phyloP scores from a whole-genome alignment of 30 jellyfish, hydroid and myxozoan genomes.

The Cassiopea andromeda region DNA sequence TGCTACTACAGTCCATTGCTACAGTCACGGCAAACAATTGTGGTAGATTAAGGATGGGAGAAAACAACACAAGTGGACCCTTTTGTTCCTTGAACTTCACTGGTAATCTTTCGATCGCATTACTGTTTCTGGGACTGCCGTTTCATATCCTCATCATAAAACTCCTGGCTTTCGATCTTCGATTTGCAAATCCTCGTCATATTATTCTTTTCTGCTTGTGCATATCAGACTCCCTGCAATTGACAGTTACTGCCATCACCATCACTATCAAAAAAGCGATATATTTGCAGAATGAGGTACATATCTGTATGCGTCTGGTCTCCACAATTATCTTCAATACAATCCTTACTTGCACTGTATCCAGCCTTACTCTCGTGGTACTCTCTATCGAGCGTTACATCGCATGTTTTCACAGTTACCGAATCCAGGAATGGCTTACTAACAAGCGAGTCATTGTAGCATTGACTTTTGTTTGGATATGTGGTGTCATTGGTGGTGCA shows the following conservation, averaged over 20 bases:
- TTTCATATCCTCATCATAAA: not conserved
- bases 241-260: not conserved
- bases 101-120: not conserved
- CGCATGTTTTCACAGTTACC: constrained; percentile 27
- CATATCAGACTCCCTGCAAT: constrained; percentile 6
- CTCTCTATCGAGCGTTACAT: constrained; percentile 24
- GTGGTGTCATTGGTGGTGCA: not conserved
- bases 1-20: no score
- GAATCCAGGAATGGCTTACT: constrained; percentile 17
- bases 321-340: not conserved
- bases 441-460: not conserved
- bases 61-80: not conserved
- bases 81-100: not conserved
- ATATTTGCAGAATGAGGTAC: not conserved
- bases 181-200: constrained; percentile 8
- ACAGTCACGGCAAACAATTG: no score
- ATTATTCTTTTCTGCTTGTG: constrained; percentile 14
- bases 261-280: no score
- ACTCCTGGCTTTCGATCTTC: not conserved
- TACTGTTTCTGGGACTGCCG: constrained; percentile 5
- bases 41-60: not conserved
- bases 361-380: constrained; percentile 10
- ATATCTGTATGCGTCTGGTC: not conserved
- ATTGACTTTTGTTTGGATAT: not conserved
- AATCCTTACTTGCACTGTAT: not conserved